Evolutionary conservation across 2,888 invertebrate genomes (phyloP), one percentile per base, ranked within the genome.

Genomic region (Meandrusa payeni): DNA sequence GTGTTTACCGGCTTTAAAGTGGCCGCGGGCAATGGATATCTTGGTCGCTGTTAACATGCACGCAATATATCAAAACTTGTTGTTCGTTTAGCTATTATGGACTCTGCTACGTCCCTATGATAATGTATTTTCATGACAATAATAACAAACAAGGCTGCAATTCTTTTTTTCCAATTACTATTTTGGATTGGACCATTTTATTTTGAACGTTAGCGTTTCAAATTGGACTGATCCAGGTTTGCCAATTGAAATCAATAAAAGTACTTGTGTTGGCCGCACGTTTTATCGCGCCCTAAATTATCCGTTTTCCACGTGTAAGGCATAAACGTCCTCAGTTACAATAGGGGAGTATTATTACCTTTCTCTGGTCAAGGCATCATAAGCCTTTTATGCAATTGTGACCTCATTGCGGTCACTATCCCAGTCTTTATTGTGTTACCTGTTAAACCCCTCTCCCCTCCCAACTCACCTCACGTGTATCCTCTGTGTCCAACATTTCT

Each of bases 331-430:
- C 2, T 20, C 27, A 11, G 29, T 10, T 23, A 29, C 39, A 17
- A 40, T 40, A 40, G 31, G 31, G 31, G 39, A 31, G 23, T 27
- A 6, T 32, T 40, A 40, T 32, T 23, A 12, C 40, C 17, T 40
- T 24, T 19, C 39, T 15, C 24, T 20, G 24, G 22, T 17, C 29
- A 12, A 10, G 12, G 5, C 15, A 24, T 26, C 31, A 40, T 23
- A 29, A 39, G 20, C 11, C 10, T 22, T 40, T 40, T 34, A 31
- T 31, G 17, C 12, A 24, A 26, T 17, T 12, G 15, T 26, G 31
- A 32, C 40, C 31, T 40, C 31, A 32, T 40, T 32, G 40, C 40
- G 40, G 40, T 40, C 24, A 7, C 17, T 17, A 22, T 38, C 13
- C 19, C 37, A 27, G 1, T 1, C 9, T 39, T 39, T 39, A 39